Evolutionary conservation across 64 coral and sea anemone genomes (phyloP).

Genomic region (Hydrozoanthus tunicans): DNA sequence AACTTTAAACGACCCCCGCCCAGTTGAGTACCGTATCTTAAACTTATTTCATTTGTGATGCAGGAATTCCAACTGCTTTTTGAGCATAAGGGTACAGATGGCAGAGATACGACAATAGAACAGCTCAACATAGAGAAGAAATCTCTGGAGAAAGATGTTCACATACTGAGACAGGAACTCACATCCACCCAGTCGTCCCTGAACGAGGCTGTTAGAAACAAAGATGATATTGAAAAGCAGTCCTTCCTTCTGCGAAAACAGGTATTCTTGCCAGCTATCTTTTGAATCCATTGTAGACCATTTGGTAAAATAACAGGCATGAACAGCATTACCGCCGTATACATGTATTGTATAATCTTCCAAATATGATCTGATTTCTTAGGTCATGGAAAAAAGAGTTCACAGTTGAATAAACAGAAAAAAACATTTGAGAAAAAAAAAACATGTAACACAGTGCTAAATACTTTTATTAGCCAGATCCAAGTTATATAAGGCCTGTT

Average conservation of each 20-base stretch:
- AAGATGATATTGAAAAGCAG: constrained; percentile 53
- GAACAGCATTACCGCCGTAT: too few relatives aligned
- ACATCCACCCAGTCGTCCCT: constrained; percentile 10
- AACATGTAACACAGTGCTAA: not conserved
- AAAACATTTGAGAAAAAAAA: not conserved
- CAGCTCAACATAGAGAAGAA: constrained; percentile 55
- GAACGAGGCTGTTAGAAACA: constrained; percentile 30
- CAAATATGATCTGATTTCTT: too few relatives aligned
- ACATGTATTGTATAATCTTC: not conserved
- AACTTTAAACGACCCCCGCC: too few relatives aligned
- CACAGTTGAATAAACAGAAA: too few relatives aligned
- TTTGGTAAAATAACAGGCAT: too few relatives aligned
- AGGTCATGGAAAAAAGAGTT: too few relatives aligned
- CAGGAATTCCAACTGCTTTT: constrained; percentile 65
- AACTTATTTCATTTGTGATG: not conserved
- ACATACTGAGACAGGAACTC: constrained; percentile 43
- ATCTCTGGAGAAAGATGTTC: constrained; percentile 56
- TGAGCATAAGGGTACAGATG: constrained; percentile 60
- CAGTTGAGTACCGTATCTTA: not conserved
- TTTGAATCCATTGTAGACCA: not conserved
- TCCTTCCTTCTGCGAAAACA: constrained; percentile 41
- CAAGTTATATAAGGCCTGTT: too few relatives aligned
- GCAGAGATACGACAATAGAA: constrained; percentile 23
- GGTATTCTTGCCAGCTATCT: not conserved
- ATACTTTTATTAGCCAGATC: too few relatives aligned